phyloP scores from a whole-genome alignment of 2,888 invertebrate species.

The Drosophila suboccidentalis region DNA sequence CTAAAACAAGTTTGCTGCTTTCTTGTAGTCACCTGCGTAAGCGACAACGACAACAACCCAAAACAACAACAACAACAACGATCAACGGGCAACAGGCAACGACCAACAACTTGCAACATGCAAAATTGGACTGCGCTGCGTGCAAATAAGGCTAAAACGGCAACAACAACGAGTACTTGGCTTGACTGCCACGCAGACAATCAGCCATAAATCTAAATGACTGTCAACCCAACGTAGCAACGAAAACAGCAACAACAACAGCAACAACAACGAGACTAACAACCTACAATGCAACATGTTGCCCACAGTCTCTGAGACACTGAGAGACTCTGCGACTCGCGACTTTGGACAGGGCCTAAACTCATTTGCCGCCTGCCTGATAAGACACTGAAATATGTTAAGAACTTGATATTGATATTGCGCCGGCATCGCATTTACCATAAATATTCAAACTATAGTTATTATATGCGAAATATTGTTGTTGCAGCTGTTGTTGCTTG shows the following conservation, averaged over 20 bases:
- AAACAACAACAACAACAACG: slow-evolving; percentile 23
- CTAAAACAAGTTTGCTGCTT: slow-evolving; percentile 78
- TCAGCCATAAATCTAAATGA: slow-evolving; percentile 82
- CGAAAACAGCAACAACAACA: slow-evolving; percentile 40
- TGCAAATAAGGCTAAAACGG: slow-evolving; percentile 76
- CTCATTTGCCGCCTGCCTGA: slow-evolving; percentile 79
- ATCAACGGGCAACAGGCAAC: slow-evolving; percentile 20
- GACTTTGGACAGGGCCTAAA: slow-evolving; percentile 23
- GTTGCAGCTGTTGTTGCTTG: slow-evolving; percentile 4
- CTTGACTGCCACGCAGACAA: slow-evolving; percentile 74
- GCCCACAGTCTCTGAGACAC: slow-evolving; percentile 38
- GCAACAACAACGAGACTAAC: slow-evolving; percentile 31
- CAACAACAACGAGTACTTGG: slow-evolving; percentile 46
- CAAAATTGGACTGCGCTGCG: slow-evolving; percentile 80
- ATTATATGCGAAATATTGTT: slow-evolving; percentile 52
- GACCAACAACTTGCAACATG: slow-evolving; percentile 52
- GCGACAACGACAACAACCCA: slow-evolving; percentile 73
- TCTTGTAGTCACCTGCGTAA: slow-evolving; percentile 81
- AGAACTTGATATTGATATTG: slow-evolving; percentile 82
- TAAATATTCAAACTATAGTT: slow-evolving; percentile 73
- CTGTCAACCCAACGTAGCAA: slow-evolving; percentile 73
- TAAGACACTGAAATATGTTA: slow-evolving; percentile 76
- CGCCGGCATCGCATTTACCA: slow-evolving; percentile 71
- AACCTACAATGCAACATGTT: slow-evolving; percentile 75
- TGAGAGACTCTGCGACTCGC: slow-evolving; percentile 7